A percentile compares a stretch with the other conserved stretches of the same genome.
Conservation (phyloP, 2,888 invertebrate species). For the Tenthredo notha region DNA sequence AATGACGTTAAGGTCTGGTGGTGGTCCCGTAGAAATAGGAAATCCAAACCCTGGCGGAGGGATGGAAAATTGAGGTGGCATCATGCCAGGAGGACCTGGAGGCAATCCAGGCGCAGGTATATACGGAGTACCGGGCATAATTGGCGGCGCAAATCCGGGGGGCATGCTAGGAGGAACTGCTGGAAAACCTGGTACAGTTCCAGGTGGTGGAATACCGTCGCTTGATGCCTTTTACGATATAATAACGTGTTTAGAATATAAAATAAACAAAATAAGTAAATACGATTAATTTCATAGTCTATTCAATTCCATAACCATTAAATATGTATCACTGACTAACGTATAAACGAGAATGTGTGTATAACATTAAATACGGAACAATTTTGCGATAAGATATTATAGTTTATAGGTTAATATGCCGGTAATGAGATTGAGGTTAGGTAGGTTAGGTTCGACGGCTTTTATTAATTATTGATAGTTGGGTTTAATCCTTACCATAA, state of each 20-base stretch:
- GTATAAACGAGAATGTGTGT: neutral
- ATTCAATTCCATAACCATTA: neutral
- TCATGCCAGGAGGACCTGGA: constrained; percentile 76
- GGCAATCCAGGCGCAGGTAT: constrained; percentile 74
- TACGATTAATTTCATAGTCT: neutral
- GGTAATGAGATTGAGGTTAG: neutral
- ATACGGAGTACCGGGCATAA: constrained; percentile 73
- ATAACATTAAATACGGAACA: neutral
- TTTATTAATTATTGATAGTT: neutral
- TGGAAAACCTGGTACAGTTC: constrained; percentile 73
- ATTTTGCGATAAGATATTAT: neutral
- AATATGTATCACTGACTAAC: neutral
- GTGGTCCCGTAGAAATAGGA: constrained; percentile 69
- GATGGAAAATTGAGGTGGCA: constrained; percentile 88
- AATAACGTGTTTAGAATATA: neutral
- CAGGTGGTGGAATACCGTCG: constrained; percentile 73
- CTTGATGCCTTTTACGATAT: constrained; percentile 70
- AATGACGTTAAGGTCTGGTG: constrained; percentile 73
- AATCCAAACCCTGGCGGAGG: constrained; percentile 89
- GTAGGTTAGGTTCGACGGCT: neutral
- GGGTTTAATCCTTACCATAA: constrained; percentile 22
- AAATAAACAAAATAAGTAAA: neutral
- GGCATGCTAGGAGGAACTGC: constrained; percentile 70
- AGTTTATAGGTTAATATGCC: neutral
- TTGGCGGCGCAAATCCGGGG: constrained; percentile 73